Evolutionary conservation across 2,797 vertebrate genomes (phyloP), one percentile per base, ranked within the genome.

Genomic region (Prunella strophiata): DNA sequence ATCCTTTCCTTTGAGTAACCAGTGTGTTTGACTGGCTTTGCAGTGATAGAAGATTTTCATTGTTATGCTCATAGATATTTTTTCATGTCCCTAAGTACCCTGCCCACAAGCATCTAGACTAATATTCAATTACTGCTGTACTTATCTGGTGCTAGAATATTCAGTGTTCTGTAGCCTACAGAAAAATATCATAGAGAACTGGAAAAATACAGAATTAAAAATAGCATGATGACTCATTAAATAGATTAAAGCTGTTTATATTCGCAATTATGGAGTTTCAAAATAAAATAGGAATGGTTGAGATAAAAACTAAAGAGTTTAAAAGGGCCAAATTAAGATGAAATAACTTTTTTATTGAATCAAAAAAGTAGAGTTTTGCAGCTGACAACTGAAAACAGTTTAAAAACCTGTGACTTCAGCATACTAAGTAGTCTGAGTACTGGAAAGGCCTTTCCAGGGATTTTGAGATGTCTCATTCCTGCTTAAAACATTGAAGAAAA

Each of bases 121-220:
- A 88, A 86, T 81, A 57, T 45, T 85, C 71, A 81, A 75, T 91
- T 94, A 84, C 23, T 61, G 38, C 81, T 75, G 13, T 65, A 86
- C 27, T 93, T 87, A 57, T 68, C 50, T 78, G 47, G 26, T 84
- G 58, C 42, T 93, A 13, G 50, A 92, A 87, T 27, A 70, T 55
- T 78, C 27, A 85, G 11, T 59, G 9, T 72, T 91, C 62, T 51
- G 16, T 86, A 93, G 91, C 92, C 91, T 91, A 51, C 71, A 91
- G 84, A 22, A 86, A 81, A 87, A 85, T 70, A 32, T 61, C 30
- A 62, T 16, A 13, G 32, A 68, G 51, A 91, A 68, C 38, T 42
- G 18, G 47, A 61, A 93, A 89, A 87, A 26, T 58, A 70, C 1
- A 32, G 29, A 73, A 93, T 89, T 84, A 23, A 84, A 91, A 94